Evolutionary conservation across 2,113 vertebrate species (phyloP).

Genomic region (Oryzias melastigma): DNA sequence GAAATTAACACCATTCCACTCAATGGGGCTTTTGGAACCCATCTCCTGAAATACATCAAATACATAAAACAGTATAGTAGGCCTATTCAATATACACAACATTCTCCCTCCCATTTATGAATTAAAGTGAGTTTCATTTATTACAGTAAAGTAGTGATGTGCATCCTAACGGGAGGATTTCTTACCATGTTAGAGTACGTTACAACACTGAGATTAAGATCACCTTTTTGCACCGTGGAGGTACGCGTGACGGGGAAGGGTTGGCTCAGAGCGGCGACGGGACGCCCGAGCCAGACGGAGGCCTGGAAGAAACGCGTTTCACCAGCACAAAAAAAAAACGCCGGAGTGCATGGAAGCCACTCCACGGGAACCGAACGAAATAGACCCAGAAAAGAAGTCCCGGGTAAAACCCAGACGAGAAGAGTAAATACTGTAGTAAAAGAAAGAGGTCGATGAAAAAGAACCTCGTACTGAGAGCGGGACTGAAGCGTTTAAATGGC

Average conservation of each 20-base stretch:
- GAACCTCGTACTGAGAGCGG: constrained; percentile 30
- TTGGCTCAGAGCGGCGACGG: constrained; percentile 25
- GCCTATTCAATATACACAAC: constrained; percentile 61
- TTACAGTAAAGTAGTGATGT: constrained; percentile 62
- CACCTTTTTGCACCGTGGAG: constrained; percentile 28
- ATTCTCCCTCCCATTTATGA: constrained; percentile 32
- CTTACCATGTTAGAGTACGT: constrained; percentile 40
- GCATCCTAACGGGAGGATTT: constrained; percentile 49
- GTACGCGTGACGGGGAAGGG: constrained; percentile 29
- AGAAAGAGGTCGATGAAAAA: background rate
- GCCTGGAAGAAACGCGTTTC: constrained; percentile 25
- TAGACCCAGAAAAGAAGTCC: constrained; percentile 23
- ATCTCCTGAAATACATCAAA: constrained; percentile 70
- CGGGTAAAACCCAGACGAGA: constrained; percentile 24
- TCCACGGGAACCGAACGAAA: constrained; percentile 20
- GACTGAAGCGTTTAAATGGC: constrained; percentile 42
- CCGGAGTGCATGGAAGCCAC: constrained; percentile 36
- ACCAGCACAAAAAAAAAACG: constrained; percentile 25
- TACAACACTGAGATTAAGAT: constrained; percentile 51
- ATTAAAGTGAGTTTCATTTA: constrained; percentile 56
- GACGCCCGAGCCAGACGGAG: constrained; percentile 41
- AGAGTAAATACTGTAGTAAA: constrained; percentile 1
- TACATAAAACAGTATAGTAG: constrained; percentile 60
- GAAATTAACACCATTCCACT: constrained; percentile 71
- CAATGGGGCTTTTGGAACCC: constrained; percentile 40